A percentile compares a stretch with the other conserved stretches of the same genome.
Evolutionary conservation across 2,113 vertebrate genomes (phyloP).

Genomic region (Labeo catla): DNA sequence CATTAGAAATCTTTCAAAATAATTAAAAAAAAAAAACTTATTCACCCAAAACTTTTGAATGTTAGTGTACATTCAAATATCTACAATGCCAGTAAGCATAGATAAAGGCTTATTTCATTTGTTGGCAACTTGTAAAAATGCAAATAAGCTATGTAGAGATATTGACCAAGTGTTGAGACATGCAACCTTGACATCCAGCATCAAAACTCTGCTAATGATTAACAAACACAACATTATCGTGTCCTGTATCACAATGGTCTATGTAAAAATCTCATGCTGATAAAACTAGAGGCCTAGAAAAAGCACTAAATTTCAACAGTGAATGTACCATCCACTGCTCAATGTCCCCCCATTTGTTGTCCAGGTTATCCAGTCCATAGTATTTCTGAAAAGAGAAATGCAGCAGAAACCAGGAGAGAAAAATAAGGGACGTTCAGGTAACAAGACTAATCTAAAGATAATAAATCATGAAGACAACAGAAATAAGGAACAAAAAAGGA

Average conservation of each 20-base stretch:
- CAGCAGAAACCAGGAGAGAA: constrained; percentile 7
- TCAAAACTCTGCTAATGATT: neutral
- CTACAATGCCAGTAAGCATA: neutral
- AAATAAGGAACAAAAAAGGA: neutral
- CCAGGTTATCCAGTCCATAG: constrained; percentile 88
- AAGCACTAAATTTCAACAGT: constrained; percentile 11
- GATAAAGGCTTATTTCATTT: neutral
- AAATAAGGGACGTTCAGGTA: constrained; percentile 5
- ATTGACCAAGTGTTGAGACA: neutral
- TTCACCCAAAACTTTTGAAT: neutral
- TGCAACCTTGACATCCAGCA: neutral
- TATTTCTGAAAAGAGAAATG: constrained; percentile 83
- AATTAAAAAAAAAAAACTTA: neutral
- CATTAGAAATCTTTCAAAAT: neutral
- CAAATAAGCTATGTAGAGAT: neutral
- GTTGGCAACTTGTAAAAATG: neutral
- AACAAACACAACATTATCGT: neutral
- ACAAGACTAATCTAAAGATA: neutral
- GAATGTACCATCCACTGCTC: constrained; percentile 97
- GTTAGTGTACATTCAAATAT: neutral
- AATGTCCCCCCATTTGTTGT: constrained; percentile 95
- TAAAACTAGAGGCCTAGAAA: neutral
- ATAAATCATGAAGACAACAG: neutral
- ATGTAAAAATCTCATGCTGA: neutral
- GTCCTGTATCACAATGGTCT: neutral